Percentiles rank a stretch among this genome's conserved stretches.
These are phyloP conservation scores for Podiceps cristatus DNA, from an alignment of 2,113 vertebrate genomes.

Conservation along the genomic window DNA sequence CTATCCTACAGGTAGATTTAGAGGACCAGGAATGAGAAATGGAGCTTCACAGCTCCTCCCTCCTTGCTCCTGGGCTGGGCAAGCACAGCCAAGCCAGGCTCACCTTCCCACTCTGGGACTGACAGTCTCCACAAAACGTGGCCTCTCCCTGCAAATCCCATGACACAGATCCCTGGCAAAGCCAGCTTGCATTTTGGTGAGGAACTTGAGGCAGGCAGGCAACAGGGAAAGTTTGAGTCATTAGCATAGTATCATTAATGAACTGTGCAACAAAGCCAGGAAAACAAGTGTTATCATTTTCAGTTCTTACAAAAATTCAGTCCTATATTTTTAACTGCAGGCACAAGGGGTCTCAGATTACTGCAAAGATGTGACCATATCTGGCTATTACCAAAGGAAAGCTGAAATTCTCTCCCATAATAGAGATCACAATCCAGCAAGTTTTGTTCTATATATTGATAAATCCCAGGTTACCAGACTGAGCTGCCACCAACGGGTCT, in stretches of 20 bases:
- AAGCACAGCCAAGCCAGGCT: background rate
- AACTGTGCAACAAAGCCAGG: background rate
- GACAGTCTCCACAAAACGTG: rapidly evolving
- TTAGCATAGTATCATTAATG: background rate
- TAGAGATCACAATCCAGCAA: background rate
- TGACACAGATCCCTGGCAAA: rapidly evolving
- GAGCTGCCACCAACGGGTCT: background rate
- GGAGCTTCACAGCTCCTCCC: background rate
- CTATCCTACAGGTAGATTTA: background rate
- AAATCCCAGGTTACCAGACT: background rate
- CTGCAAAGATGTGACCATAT: background rate
- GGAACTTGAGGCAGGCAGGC: background rate
- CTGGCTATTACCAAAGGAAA: background rate
- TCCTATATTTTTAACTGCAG: background rate
- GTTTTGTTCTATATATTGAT: background rate
- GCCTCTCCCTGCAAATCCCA: background rate
- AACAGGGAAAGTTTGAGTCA: background rate
- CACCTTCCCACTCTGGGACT: background rate
- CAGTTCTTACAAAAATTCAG: background rate
- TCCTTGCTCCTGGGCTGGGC: background rate
- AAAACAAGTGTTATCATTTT: background rate
- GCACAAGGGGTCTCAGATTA: background rate
- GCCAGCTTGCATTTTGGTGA: rapidly evolving
- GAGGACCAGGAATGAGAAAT: background rate
- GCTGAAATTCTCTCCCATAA: background rate